Percentiles rank a stretch among this genome's conserved stretches.
Conservation (phyloP, 2,888 invertebrate genomes). For the Spicauda simplicius region DNA sequence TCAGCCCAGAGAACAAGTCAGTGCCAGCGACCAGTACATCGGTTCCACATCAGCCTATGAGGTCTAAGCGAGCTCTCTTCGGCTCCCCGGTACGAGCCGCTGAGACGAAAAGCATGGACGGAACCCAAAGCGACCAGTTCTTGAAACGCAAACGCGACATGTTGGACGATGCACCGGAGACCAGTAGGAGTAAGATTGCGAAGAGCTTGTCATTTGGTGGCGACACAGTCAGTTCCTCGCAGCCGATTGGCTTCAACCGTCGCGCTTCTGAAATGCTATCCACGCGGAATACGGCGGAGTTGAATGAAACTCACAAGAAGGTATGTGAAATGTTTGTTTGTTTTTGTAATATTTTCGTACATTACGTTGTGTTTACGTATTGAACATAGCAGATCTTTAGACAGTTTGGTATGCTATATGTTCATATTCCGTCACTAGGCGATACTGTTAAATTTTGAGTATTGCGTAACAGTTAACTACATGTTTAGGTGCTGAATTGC, state of each 20-base stretch:
- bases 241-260: conserved; percentile 58
- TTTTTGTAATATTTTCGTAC: too few relatives aligned
- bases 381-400: too few relatives aligned
- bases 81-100: conserved; percentile 82
- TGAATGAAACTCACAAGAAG: conserved; percentile 87
- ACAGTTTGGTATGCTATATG: too few relatives aligned
- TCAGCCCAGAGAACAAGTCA: conserved; percentile 86
- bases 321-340: conserved; percentile 57
- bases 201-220: conserved; percentile 86
- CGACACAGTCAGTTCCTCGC: conserved; percentile 58
- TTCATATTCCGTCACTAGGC: too few relatives aligned
- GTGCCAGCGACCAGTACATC: conserved; percentile 61
- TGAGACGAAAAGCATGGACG: conserved; percentile 72
- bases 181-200: conserved; percentile 75
- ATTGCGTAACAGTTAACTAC: too few relatives aligned
- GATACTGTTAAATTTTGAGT: too few relatives aligned
- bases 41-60: conserved; percentile 78
- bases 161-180: conserved; percentile 64
- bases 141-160: conserved; percentile 79
- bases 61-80: conserved; percentile 88
- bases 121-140: conserved; percentile 62
- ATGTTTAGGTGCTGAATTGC: too few relatives aligned
- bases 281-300: conserved; percentile 68
- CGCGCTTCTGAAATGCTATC: conserved; percentile 69
- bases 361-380: too few relatives aligned